Base-by-base conservation (phyloP, 2,113 vertebrate species). In the Mixornis gularis region DNA sequence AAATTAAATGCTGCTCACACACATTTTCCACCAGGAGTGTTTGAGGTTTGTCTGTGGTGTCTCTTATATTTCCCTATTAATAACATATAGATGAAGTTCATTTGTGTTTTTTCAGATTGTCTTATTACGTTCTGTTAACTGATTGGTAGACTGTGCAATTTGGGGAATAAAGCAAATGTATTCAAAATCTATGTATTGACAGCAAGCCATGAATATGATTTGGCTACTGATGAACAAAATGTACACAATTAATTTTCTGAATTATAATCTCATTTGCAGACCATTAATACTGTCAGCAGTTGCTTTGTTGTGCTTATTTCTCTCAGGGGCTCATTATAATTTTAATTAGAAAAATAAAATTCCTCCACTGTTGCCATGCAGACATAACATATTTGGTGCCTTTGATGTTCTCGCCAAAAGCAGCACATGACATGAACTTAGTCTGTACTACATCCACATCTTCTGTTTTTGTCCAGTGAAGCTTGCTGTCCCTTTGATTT, bases 401-500 rank as follows among this genome's bases (percentile, higher is more conserved):
- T 91, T 94, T 92, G 64, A 90, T 83, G 79, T 91, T 43, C 51
- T 70, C 1, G 63, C 79, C 65, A 92, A 83, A 80, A 86, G 69
- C 64, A 90, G 49, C 40, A 21, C 49, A 22, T 73, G 87, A 79
- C 68, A 49, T 19, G 69, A 90, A 58, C 32, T 90, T 64, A 17
- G 55, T 40, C 68, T 91, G 85, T 63, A 24, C 53, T 85, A 36
- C 36, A 20, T 27, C 80, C 64, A 27, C 46, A n/a, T 65, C 18
- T 52, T 78, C 59, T 93, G n/a, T 43, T 89, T 86, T 51, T 84
- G 53, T 66, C 4, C 5, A 86, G 56, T 58, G 49, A 85, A 94
- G 51, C 79, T 55, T 85, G 22, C 53, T 56, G 10, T 66, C 43
- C 65, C 44, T 89, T 87, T 84, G 53, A 64, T 64, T 92, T 52